Evolutionary conservation across 2,888 invertebrate species (phyloP).

Genomic region (Pandemis heparana): DNA sequence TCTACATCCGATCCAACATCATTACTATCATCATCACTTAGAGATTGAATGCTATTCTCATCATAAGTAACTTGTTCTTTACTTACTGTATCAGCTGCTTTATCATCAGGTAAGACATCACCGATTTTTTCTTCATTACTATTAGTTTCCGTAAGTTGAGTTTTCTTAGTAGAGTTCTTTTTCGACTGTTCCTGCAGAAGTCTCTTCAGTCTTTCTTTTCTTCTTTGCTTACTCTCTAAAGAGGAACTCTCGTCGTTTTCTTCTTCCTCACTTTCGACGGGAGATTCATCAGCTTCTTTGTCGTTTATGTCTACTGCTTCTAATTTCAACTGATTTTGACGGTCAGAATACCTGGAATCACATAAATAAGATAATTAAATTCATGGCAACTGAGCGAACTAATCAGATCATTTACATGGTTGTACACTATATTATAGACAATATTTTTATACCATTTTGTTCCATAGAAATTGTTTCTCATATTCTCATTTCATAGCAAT

Average conservation of each 20-base stretch:
- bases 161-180: conserved; percentile 43
- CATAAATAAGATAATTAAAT: not conserved
- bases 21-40: conserved; percentile 61
- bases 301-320: conserved; percentile 77
- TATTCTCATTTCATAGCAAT: too few relatives aligned
- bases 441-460: too few relatives aligned
- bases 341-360: conserved; percentile 73
- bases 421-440: too few relatives aligned
- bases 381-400: not conserved
- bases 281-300: conserved; percentile 79
- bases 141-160: conserved; percentile 35
- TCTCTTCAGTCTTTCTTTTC: conserved; percentile 70
- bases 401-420: too few relatives aligned
- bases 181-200: conserved; percentile 68
- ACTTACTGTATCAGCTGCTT: conserved; percentile 11
- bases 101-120: not conserved
- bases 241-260: conserved; percentile 58
- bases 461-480: too few relatives aligned
- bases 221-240: conserved; percentile 66
- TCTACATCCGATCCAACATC: conserved; percentile 70
- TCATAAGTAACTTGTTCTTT: conserved; percentile 18
- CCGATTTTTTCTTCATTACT: conserved; percentile 41
- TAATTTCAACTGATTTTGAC: conserved; percentile 73
- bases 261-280: conserved; percentile 76
- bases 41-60: conserved; percentile 49